Conservation (phyloP, 1,140 invertebrate species). For the Drosophila orena region DNA sequence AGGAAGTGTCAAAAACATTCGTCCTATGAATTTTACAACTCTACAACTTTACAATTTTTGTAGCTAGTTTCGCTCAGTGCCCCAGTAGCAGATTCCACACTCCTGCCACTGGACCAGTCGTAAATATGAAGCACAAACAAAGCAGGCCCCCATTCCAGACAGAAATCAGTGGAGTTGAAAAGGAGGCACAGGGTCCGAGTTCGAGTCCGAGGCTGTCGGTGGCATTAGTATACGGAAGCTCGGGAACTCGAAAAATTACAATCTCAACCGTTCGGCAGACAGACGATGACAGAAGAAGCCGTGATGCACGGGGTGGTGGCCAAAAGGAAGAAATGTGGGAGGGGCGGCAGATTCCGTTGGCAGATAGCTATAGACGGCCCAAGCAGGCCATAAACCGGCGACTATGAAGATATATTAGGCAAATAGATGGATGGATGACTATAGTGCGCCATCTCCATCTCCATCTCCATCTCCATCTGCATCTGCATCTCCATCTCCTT, state of each 20-base stretch:
- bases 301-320: constrained; percentile 25
- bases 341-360: constrained; percentile 33
- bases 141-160: constrained; percentile 37
- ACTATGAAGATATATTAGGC: constrained; percentile 84
- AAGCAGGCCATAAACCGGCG: constrained; percentile 75
- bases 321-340: constrained; percentile 10
- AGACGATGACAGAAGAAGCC: constrained; percentile 70
- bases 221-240: constrained; percentile 79
- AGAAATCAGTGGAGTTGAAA: constrained; percentile 27
- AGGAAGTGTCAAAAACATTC: too few species aligned
- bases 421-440: constrained; percentile 74
- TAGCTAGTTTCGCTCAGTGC: neutral
- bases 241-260: constrained; percentile 48
- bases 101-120: constrained; percentile 47
- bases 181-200: constrained; percentile 13
- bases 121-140: constrained; percentile 80
- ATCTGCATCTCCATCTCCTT: too few species aligned
- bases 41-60: neutral
- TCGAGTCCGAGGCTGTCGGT: constrained; percentile 41
- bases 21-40: too few species aligned
- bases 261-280: constrained; percentile 71
- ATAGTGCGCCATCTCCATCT: constrained; percentile 33
- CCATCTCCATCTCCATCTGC: too few species aligned
- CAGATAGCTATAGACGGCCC: constrained; percentile 37
- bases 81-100: constrained; percentile 21